Evolutionary conservation across 2,113 vertebrate species (phyloP).

Genomic region (Mystacornis crossleyi): DNA sequence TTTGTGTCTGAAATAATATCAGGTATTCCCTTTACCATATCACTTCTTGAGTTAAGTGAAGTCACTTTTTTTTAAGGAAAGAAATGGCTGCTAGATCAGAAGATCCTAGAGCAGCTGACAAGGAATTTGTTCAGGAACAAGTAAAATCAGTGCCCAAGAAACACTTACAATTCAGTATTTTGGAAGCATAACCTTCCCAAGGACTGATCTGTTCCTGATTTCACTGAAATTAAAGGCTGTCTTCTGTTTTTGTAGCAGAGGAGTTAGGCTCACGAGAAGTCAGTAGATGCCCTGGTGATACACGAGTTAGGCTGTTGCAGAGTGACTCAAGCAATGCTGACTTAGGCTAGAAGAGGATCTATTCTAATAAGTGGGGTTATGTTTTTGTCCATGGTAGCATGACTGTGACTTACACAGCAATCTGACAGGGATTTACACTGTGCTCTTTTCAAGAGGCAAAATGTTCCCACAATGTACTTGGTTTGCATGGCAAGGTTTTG

Average conservation of each 20-base stretch:
- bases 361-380: not conserved
- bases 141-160: not conserved
- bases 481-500: not conserved
- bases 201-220: not conserved
- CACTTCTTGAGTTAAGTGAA: not conserved
- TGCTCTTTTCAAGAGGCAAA: not conserved
- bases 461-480: not conserved
- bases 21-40: not conserved
- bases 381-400: not conserved
- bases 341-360: not conserved
- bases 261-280: not conserved
- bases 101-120: not conserved
- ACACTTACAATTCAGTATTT: not conserved
- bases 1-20: not conserved
- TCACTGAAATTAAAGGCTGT: not conserved
- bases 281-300: not conserved
- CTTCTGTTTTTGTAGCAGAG: not conserved
- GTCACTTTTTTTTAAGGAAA: not conserved
- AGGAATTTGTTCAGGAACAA: not conserved
- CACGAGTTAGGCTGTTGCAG: not conserved
- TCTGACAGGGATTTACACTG: not conserved
- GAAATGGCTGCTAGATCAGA: not conserved
- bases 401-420: not conserved
- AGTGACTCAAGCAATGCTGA: not conserved
- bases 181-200: not conserved